These are phyloP conservation scores for Notothenia rossii DNA, from an alignment of 2,113 vertebrate species.

Conservation along the genomic window DNA sequence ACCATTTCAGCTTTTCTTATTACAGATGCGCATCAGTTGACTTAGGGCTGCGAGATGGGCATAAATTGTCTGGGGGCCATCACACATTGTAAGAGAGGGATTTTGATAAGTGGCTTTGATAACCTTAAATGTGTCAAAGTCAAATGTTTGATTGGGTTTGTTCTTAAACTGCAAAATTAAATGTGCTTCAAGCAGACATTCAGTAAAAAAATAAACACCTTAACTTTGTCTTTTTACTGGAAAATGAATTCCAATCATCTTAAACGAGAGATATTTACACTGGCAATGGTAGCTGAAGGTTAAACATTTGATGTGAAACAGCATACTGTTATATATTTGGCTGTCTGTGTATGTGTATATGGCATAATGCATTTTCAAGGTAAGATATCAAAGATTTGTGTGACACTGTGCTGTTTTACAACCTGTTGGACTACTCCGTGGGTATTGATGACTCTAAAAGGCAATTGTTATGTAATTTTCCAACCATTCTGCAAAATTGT, in stretches of 20 bases:
- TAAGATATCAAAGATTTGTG: background rate
- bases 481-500: background rate
- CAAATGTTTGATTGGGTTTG: background rate
- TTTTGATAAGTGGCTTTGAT: slow-evolving; percentile 29
- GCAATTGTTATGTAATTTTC: background rate
- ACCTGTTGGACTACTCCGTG: background rate
- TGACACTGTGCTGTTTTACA: background rate
- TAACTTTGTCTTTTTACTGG: background rate
- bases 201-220: background rate
- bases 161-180: background rate
- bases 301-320: background rate
- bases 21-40: slow-evolving; percentile 67
- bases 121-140: slow-evolving; percentile 2
- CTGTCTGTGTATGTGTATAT: background rate
- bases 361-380: slow-evolving; percentile 1
- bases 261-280: background rate
- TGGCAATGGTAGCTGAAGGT: background rate
- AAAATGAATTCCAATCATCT: background rate
- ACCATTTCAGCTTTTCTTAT: slow-evolving; percentile 69
- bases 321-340: background rate
- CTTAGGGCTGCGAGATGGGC: slow-evolving; percentile 37
- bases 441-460: background rate
- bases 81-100: slow-evolving; percentile 9
- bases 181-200: no score
- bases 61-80: slow-evolving; percentile 38